A percentile compares a stretch with the other conserved stretches of the same genome.
These are phyloP conservation scores for Eupleurogrammus muticus DNA, from an alignment of 2,797 vertebrate species.

Conservation along the genomic window DNA sequence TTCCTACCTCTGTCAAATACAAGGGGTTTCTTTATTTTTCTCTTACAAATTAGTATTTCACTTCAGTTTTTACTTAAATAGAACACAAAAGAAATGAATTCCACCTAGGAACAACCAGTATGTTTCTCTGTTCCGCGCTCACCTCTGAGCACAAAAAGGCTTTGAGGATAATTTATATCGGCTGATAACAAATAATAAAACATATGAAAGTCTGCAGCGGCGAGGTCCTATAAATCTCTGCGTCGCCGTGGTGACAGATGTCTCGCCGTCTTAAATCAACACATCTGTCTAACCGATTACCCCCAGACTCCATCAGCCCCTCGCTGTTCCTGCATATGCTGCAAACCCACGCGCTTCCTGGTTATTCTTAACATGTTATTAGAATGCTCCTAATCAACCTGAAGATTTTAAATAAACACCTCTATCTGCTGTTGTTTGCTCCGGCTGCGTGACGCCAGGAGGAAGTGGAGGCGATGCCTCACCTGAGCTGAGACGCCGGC, in stretches of 20 bases:
- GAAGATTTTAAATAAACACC: conserved; percentile 1
- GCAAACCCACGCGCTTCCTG: neutral
- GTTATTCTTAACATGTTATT: neutral
- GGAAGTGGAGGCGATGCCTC: conserved; percentile 47
- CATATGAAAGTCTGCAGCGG: conserved; percentile 22
- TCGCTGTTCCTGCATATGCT: neutral
- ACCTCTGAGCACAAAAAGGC: neutral
- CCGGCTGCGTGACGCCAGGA: conserved; percentile 10
- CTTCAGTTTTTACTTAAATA: no score
- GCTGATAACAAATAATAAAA: conserved; percentile 37
- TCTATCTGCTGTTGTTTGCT: conserved; percentile 12
- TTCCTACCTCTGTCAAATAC: no score
- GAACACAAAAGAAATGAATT: no score
- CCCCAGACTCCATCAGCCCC: neutral
- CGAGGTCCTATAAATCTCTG: conserved; percentile 19
- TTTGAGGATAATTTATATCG: conserved; percentile 11
- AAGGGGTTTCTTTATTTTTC: no score
- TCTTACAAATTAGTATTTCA: no score
- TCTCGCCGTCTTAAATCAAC: conserved; percentile 28
- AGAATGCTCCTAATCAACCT: neutral
- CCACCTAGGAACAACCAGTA: neutral
- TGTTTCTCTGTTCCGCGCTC: neutral
- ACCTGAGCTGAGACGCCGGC: conserved; percentile 62
- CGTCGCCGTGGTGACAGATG: conserved; percentile 1
- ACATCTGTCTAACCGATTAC: conserved; percentile 25